phyloP scores from a whole-genome alignment of 1,140 invertebrate species.

The Thereuonema tuberculata region DNA sequence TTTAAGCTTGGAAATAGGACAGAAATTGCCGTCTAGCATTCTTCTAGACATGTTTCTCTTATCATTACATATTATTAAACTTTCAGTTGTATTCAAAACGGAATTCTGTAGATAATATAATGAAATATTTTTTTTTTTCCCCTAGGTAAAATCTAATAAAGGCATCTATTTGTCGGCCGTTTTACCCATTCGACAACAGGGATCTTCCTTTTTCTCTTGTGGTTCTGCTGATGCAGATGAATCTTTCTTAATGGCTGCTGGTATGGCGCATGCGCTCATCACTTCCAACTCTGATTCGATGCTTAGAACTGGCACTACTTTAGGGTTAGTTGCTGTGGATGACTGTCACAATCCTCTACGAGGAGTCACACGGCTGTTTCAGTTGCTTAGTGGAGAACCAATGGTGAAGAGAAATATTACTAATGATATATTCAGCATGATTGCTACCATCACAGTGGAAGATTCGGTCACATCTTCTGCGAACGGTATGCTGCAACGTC shows the following conservation, averaged over 20 bases:
- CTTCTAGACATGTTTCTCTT: no score
- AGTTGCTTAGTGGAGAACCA: conserved; percentile 27
- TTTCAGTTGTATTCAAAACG: no score
- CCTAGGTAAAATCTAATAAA: conserved; percentile 16
- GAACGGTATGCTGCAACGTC: conserved; percentile 27
- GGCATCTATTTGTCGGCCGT: conserved; percentile 23
- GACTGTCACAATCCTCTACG: conserved; percentile 22
- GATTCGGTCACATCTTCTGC: conserved; percentile 20
- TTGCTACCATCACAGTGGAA: conserved; percentile 29
- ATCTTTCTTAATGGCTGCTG: conserved; percentile 22
- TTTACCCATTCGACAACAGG: conserved; percentile 25
- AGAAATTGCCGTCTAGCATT: no score
- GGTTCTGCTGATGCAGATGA: conserved; percentile 19
- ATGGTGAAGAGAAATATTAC: no score
- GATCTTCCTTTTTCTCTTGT: conserved; percentile 23
- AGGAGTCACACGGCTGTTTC: conserved; percentile 25
- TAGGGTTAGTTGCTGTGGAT: conserved; percentile 26
- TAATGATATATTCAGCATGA: no score
- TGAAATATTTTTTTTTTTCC: conserved; percentile 9
- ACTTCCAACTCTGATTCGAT: conserved; percentile 20
- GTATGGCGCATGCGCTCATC: conserved; percentile 23
- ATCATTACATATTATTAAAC: no score
- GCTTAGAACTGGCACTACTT: conserved; percentile 17
- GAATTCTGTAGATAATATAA: no score
- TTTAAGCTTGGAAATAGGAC: no score